Evolutionary conservation across 1,140 invertebrate genomes (phyloP).

Genomic region (Pogonognathellus flavescens): DNA sequence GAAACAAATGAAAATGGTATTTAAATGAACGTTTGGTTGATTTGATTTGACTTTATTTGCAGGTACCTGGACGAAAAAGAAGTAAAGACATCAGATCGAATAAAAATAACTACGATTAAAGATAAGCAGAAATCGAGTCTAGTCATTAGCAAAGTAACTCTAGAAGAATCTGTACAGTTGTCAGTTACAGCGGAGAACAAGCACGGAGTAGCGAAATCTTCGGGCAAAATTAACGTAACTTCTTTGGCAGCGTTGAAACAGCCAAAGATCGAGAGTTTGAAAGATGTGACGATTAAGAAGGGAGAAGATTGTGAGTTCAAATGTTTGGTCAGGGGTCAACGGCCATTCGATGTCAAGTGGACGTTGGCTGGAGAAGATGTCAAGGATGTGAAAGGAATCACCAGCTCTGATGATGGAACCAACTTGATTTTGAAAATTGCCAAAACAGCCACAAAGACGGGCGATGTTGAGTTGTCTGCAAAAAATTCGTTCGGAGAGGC

Average conservation of each 20-base stretch:
- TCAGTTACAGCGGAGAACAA: conserved; percentile 55
- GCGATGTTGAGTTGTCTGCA: conserved; percentile 40
- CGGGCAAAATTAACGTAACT: conserved; percentile 41
- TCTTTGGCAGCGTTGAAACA: conserved; percentile 80
- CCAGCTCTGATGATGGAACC: not conserved
- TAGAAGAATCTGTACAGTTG: conserved; percentile 52
- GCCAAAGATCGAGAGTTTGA: conserved; percentile 81
- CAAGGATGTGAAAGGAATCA: not conserved
- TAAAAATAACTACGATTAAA: conserved; percentile 54
- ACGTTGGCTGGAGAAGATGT: conserved; percentile 66
- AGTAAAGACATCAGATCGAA: conserved; percentile 57
- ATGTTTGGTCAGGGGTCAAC: conserved; percentile 73
- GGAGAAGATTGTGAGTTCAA: conserved; percentile 80
- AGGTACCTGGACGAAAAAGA: conserved; percentile 64
- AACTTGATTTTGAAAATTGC: conserved; percentile 71
- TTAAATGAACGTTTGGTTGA: too few species aligned
- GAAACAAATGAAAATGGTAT: too few species aligned
- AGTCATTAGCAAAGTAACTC: conserved; percentile 51
- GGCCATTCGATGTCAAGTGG: conserved; percentile 9
- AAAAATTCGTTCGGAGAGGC: conserved; percentile 69
- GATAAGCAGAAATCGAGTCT: conserved; percentile 42
- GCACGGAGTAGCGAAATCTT: conserved; percentile 43
- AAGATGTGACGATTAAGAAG: conserved; percentile 79
- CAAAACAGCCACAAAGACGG: not conserved
- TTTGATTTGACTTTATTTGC: too few species aligned